These are phyloP conservation scores for Eumacrocentrus americanus DNA, from an alignment of 2,888 invertebrate genomes.

Conservation along the genomic window DNA sequence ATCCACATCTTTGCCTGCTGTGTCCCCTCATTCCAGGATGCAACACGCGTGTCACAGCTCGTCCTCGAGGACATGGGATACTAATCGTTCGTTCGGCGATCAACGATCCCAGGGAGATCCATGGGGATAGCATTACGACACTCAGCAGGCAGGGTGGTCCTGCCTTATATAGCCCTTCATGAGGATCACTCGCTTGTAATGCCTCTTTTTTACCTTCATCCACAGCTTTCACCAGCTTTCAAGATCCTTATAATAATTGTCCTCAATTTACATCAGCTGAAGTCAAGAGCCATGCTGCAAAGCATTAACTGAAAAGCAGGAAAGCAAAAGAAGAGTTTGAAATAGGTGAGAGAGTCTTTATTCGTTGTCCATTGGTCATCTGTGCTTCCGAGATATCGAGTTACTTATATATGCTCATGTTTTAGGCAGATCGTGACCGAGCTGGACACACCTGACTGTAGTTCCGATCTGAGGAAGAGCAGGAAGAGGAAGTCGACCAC, in stretches of 20 bases:
- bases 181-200: constrained; percentile 59
- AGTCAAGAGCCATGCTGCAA: background rate
- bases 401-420: constrained; percentile 12
- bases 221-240: constrained; percentile 18
- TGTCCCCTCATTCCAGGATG: constrained; percentile 12
- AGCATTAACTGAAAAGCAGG: no score
- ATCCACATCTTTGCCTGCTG: background rate
- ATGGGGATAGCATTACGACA: constrained; percentile 56
- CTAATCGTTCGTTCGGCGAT: constrained; percentile 58
- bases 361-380: constrained; percentile 8
- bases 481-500: constrained; percentile 60
- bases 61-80: constrained; percentile 51
- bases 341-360: no score
- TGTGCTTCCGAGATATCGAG: background rate
- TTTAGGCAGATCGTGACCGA: constrained; percentile 27
- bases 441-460: constrained; percentile 59
- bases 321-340: background rate
- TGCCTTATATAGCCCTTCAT: constrained; percentile 34
- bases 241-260: constrained; percentile 45
- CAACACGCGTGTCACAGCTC: constrained; percentile 42
- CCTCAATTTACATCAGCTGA: constrained; percentile 51
- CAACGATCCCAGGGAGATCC: constrained; percentile 47
- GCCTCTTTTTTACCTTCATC: constrained; percentile 58
- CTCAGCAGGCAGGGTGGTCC: constrained; percentile 57
- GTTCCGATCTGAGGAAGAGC: constrained; percentile 52